phyloP scores from a whole-genome alignment of 2,888 invertebrate species.

The Suillia variegata region DNA sequence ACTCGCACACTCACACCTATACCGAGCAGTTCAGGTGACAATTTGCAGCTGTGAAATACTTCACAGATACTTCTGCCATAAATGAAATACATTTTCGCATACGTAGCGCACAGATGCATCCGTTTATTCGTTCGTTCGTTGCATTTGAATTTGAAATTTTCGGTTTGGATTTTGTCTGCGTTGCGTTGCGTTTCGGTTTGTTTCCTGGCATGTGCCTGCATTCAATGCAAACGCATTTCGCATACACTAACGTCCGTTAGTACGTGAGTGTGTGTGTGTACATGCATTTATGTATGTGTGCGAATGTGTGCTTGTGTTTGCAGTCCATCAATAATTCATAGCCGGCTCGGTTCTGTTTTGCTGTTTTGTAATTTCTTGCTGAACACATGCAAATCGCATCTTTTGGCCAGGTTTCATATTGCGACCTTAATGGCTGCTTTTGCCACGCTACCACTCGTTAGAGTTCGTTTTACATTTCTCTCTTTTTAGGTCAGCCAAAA shows the following conservation, averaged over 20 bases:
- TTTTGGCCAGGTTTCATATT: neutral
- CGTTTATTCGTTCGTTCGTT: too few relatives aligned
- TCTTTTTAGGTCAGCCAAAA: too few relatives aligned
- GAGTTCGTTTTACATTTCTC: too few relatives aligned
- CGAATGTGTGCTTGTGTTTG: neutral
- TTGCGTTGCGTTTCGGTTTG: too few relatives aligned
- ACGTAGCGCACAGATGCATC: slow-evolving; percentile 2
- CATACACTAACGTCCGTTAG: neutral
- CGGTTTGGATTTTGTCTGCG: too few relatives aligned
- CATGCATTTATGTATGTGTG: neutral
- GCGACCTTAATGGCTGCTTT: neutral
- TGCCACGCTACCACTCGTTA: too few relatives aligned
- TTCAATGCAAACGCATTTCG: neutral
- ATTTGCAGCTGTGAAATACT: slow-evolving; percentile 12
- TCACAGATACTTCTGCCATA: slow-evolving; percentile 5
- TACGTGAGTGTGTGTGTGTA: neutral
- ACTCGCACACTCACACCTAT: slow-evolving; percentile 8
- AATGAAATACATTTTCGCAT: slow-evolving; percentile 4
- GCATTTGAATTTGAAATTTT: neutral
- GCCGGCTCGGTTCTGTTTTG: slow-evolving; percentile 2
- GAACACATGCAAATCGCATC: neutral
- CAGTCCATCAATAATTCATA: slow-evolving; percentile 15
- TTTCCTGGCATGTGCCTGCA: neutral
- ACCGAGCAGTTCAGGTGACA: neutral
- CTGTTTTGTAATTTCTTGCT: slow-evolving; percentile 12